phyloP scores from a whole-genome alignment of 64 coral and sea anemone species.

The Stichodactyla mertensii region DNA sequence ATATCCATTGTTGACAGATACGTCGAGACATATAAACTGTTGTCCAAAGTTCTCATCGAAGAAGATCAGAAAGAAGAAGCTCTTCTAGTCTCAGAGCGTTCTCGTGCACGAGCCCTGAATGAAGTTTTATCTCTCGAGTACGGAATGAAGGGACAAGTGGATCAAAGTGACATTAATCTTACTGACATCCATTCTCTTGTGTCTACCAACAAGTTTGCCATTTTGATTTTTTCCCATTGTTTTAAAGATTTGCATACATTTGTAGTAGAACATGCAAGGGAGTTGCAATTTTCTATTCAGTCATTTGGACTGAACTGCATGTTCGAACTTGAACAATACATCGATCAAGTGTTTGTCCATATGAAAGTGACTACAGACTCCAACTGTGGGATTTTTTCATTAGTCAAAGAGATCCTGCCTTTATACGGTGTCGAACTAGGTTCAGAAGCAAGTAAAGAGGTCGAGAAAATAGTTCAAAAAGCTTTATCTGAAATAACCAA shows the following conservation, averaged over 20 bases:
- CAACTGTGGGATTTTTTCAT: too few species aligned
- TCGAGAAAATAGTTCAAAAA: too few species aligned
- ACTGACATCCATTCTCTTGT: not conserved
- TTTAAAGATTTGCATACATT: not conserved
- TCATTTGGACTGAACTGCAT: not conserved
- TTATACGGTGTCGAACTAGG: too few species aligned
- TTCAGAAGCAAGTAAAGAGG: too few species aligned
- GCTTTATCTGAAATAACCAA: too few species aligned
- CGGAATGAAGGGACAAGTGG: not conserved
- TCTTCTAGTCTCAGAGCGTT: not conserved
- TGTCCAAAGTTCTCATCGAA: conserved; percentile 5
- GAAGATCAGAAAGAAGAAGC: not conserved
- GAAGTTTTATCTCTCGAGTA: not conserved
- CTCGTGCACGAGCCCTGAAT: not conserved
- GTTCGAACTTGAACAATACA: not conserved
- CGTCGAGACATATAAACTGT: not conserved
- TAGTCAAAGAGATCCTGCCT: too few species aligned
- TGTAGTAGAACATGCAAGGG: not conserved
- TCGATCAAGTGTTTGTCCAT: not conserved
- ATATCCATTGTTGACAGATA: conserved; percentile 3
- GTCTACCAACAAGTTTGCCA: not conserved
- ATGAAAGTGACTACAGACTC: not conserved
- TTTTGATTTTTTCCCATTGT: not conserved
- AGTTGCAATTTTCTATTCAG: not conserved
- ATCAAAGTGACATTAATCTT: not conserved